Conservation (phyloP, 2,888 invertebrate genomes). For the Thysanoteuthis rhombus region DNA sequence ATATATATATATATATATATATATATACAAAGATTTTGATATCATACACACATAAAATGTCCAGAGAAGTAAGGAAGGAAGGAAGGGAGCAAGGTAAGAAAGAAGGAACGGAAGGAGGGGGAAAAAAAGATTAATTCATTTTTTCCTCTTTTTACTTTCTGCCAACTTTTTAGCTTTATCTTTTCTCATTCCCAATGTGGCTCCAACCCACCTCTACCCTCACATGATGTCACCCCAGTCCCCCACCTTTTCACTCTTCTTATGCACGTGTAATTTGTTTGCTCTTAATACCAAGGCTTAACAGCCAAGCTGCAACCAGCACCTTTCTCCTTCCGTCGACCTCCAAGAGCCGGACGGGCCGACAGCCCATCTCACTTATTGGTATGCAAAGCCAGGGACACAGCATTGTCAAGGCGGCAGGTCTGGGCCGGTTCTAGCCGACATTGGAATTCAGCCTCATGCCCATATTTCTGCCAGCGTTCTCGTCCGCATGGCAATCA, state of each 20-base stretch:
- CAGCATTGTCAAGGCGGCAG: background rate
- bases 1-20: background rate
- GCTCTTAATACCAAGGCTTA: background rate
- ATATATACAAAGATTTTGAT: too few species aligned
- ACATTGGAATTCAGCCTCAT: constrained; percentile 12
- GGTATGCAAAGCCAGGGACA: background rate
- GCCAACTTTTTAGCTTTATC: background rate
- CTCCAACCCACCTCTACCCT: background rate
- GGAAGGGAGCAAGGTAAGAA: too few species aligned
- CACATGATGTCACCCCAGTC: background rate
- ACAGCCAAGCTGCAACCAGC: background rate
- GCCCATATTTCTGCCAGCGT: constrained; percentile 12
- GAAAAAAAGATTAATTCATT: too few species aligned
- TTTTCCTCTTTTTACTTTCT: background rate
- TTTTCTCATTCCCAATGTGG: background rate
- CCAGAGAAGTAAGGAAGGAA: too few species aligned
- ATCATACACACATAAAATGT: background rate
- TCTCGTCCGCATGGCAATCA: background rate
- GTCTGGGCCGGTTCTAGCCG: background rate
- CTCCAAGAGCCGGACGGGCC: background rate
- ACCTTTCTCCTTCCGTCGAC: background rate
- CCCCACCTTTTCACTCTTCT: background rate
- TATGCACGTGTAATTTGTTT: constrained; percentile 12
- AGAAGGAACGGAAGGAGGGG: too few species aligned
- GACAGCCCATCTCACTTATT: background rate